Evolutionary conservation across 2,888 invertebrate genomes (phyloP).

Genomic region (Pristionchus mayeri): DNA sequence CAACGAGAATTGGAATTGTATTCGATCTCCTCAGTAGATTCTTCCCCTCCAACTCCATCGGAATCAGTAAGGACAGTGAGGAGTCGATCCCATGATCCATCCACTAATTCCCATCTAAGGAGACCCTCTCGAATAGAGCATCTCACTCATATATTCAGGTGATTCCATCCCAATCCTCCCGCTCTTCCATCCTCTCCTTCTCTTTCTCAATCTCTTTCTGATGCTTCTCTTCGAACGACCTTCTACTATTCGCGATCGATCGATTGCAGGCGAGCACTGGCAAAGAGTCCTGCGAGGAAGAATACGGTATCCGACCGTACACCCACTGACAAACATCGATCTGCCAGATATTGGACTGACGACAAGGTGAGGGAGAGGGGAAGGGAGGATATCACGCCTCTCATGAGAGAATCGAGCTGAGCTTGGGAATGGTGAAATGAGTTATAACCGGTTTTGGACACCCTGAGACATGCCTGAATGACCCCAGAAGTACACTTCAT

Average conservation of each 20-base stretch:
- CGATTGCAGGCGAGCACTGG: conserved; percentile 73
- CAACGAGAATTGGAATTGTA: conserved; percentile 73
- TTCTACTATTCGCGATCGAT: not conserved
- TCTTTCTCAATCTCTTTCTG: not conserved
- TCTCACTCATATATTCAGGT: conserved; percentile 74
- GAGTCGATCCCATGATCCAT: conserved; percentile 69
- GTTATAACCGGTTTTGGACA: too few species aligned
- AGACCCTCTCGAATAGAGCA: conserved; percentile 74
- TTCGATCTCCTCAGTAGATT: conserved; percentile 71
- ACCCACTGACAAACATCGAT: conserved; percentile 72
- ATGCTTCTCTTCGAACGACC: not conserved
- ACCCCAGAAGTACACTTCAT: too few species aligned
- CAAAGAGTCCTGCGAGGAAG: conserved; percentile 75
- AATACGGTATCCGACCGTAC: conserved; percentile 74
- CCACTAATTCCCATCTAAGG: conserved; percentile 67
- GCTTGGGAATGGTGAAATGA: too few species aligned
- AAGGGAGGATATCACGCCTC: too few species aligned
- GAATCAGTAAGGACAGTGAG: conserved; percentile 73
- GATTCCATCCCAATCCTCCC: not conserved
- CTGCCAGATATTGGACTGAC: conserved; percentile 74
- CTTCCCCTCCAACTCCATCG: conserved; percentile 71
- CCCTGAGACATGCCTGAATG: too few species aligned
- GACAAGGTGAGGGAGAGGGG: conserved; percentile 69
- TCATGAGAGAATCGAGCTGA: too few species aligned
- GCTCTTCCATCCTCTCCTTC: not conserved